Percentiles rank a stretch among this genome's conserved stretches.
Evolutionary conservation across 2,888 invertebrate species (phyloP).

Genomic region (Meliscaeva auricollis): DNA sequence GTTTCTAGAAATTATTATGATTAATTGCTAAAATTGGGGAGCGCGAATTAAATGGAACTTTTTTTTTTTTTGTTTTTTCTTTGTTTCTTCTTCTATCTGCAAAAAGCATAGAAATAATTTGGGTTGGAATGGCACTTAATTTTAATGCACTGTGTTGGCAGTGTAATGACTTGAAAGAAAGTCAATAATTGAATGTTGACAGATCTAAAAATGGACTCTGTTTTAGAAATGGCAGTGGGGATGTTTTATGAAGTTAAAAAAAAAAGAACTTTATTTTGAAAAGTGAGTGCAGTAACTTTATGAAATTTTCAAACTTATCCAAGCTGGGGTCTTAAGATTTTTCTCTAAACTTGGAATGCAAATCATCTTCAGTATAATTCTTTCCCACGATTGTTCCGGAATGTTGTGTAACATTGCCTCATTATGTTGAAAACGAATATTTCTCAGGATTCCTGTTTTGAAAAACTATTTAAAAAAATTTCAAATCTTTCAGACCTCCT

Average conservation of each 20-base stretch:
- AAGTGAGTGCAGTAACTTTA: no score
- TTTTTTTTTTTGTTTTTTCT: neutral
- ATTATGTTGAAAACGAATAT: no score
- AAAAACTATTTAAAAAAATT: neutral
- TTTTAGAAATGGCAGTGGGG: no score
- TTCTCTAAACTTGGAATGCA: no score
- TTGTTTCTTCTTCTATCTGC: neutral
- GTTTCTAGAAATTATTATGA: slow-evolving; percentile 64
- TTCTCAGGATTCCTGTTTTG: no score
- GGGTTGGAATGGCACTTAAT: slow-evolving; percentile 19
- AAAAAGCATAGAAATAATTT: neutral
- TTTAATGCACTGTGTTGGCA: neutral
- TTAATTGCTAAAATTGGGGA: slow-evolving; percentile 55
- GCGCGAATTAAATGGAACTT: neutral
- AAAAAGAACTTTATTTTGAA: no score
- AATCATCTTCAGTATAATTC: no score
- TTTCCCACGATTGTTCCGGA: no score
- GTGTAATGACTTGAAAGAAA: neutral
- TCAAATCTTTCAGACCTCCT: neutral
- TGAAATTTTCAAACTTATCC: no score
- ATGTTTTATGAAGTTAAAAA: no score
- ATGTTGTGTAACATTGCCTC: no score
- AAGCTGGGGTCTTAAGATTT: no score
- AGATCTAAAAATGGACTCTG: neutral
- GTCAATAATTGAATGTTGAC: slow-evolving; percentile 21